Conservation (phyloP, 1,140 invertebrate genomes). For the Latrodectus geometricus region DNA sequence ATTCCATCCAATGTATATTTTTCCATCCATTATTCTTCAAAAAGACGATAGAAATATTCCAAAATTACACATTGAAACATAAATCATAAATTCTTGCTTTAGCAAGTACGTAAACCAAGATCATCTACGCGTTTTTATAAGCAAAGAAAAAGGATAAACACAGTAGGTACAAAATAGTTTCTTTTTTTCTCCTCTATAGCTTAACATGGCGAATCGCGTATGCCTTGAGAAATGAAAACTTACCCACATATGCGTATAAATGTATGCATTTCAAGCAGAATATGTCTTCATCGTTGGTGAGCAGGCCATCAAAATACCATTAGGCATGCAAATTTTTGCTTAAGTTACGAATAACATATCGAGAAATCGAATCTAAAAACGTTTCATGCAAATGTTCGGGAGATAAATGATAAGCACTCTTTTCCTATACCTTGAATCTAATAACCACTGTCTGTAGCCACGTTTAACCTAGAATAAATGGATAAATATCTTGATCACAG, state of each 20-base stretch:
- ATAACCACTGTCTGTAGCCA: conserved; percentile 25
- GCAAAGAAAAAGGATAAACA: not conserved
- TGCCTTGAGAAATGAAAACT: conserved; percentile 17
- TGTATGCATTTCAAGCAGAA: conserved; percentile 1
- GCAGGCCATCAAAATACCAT: conserved; percentile 54
- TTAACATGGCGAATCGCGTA: conserved; percentile 26
- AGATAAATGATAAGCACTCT: conserved; percentile 32
- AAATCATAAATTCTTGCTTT: not conserved
- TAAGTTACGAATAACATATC: conserved; percentile 52
- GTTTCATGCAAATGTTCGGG: conserved; percentile 44
- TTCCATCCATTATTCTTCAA: too few relatives aligned
- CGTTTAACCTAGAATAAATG: conserved; percentile 31
- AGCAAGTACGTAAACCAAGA: not conserved
- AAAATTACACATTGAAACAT: not conserved
- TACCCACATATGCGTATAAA: conserved; percentile 5
- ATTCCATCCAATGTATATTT: too few relatives aligned
- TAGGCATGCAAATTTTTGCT: conserved; percentile 57
- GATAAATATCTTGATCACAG: conserved; percentile 23
- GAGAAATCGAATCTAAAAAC: conserved; percentile 53
- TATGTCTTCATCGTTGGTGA: conserved; percentile 52
- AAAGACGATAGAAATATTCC: too few relatives aligned
- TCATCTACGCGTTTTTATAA: not conserved
- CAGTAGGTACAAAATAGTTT: not conserved
- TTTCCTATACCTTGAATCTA: conserved; percentile 25
- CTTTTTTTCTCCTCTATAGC: conserved; percentile 10